Evolutionary conservation across 2,888 invertebrate species (phyloP), one percentile per base, ranked within the genome.

Genomic region (Xanthia icteritia): DNA sequence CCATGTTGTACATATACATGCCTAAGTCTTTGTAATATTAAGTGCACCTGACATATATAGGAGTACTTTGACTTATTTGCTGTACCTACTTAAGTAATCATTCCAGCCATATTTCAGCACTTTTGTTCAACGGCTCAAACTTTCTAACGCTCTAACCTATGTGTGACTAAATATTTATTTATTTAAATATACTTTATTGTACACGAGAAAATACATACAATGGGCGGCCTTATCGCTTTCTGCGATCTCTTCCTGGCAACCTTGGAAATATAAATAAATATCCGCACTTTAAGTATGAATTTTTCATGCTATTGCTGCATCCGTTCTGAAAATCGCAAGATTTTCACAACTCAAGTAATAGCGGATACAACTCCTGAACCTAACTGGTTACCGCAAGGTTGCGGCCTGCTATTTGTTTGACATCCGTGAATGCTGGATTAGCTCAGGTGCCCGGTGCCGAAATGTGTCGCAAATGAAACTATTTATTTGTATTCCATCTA

Each of bases 351-450:
- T 51, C 15, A 5, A 60, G 9, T 39, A 23, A 75, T 17, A 48
- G n/a, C 13, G 13, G 31, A 56, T 45, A 76, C 60, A 48, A 31
- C 31, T 75, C 36, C 23, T 51, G 31, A 77, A 80, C 17, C 20
- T 45, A 60, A 79, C 20, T 48, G 48, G 48, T 17, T 39, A 31
- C 27, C 60, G 13, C 76, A 76, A 76, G 48, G 27, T 75, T 31
- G 27, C 13, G 31, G 74, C 39, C 23, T 48, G 60, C 11, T 31
- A 60, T 79, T 76, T 23, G 71, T 60, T 42, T 39, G 42, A 65
- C 31, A 42, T 27, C 9, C 73, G n/a, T 61, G 27, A 51, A 61
- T 73, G 0, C n/a, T 42, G 11, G 17, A 51, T 51, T 42, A 54
- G 9, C 11, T 6, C 36, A 60, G 36, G 17, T 61, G 58, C 56